A percentile compares a stretch with the other conserved stretches of the same genome.
Conservation (phyloP, 2,888 invertebrate species). For the Parasteatoda lunata region DNA sequence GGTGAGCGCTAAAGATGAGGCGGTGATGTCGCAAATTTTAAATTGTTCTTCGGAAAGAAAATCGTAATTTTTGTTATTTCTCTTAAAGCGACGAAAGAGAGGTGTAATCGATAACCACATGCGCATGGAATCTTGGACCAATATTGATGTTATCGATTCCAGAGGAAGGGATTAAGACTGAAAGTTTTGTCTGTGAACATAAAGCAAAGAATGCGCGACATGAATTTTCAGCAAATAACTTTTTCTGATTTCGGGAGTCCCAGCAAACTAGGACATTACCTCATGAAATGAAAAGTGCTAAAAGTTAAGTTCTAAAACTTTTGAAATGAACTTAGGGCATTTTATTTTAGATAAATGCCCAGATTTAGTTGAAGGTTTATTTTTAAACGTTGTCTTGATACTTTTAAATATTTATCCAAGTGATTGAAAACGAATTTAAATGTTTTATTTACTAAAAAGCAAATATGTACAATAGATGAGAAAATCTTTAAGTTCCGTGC, state of each 20-base stretch:
- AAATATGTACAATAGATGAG: too few relatives aligned
- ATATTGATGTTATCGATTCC: constrained; percentile 67
- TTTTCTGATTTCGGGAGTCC: constrained; percentile 1
- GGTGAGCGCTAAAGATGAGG: too few relatives aligned
- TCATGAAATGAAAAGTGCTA: background rate
- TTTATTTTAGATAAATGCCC: too few relatives aligned
- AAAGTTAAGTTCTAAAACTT: background rate
- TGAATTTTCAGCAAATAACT: constrained; percentile 37
- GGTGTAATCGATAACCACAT: constrained; percentile 65
- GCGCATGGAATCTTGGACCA: constrained; percentile 63
- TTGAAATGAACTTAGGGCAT: too few relatives aligned
- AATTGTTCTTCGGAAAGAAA: constrained; percentile 15
- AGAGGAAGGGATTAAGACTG: constrained; percentile 52
- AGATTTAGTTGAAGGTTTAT: too few relatives aligned
- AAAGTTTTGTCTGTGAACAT: constrained; percentile 66
- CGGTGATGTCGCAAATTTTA: background rate
- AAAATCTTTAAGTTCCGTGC: too few relatives aligned
- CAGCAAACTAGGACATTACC: background rate
- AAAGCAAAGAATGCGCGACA: constrained; percentile 55
- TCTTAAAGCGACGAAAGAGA: constrained; percentile 48
- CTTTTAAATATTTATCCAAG: too few relatives aligned
- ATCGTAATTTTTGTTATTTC: constrained; percentile 55
- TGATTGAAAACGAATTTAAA: too few relatives aligned
- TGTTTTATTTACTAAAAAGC: too few relatives aligned
- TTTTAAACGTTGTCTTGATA: too few relatives aligned